A percentile compares a stretch with the other conserved stretches of the same genome.
These are phyloP conservation scores for Phania funesta DNA, from an alignment of 2,888 invertebrate genomes.

Conservation along the genomic window DNA sequence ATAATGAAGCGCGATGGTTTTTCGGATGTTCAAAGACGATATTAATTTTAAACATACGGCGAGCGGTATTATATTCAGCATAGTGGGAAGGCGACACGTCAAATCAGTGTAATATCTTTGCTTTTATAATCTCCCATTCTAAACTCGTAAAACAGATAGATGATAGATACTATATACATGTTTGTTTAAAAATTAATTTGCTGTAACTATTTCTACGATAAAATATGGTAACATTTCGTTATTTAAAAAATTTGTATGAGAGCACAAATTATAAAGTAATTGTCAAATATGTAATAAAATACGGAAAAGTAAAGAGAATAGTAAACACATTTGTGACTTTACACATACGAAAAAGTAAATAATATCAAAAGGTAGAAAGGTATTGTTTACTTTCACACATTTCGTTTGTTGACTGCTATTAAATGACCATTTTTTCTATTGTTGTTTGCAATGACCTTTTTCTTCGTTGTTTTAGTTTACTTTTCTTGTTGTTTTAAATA, in stretches of 20 bases:
- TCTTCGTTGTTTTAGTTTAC: background rate
- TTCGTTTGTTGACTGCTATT: slow-evolving; percentile 11
- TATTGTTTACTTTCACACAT: slow-evolving; percentile 2
- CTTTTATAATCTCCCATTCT: no score
- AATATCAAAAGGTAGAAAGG: background rate
- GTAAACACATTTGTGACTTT: no score
- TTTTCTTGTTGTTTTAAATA: background rate
- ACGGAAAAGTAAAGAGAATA: background rate
- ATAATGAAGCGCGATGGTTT: no score
- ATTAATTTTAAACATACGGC: no score
- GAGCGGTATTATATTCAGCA: no score
- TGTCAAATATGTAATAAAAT: background rate
- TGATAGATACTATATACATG: no score
- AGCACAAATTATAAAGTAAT: background rate
- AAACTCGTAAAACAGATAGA: no score
- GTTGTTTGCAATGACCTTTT: slow-evolving; percentile 31
- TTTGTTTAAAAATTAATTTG: background rate
- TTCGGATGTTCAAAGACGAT: no score
- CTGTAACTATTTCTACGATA: background rate
- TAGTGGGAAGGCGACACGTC: no score
- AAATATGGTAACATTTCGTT: background rate
- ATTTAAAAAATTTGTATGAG: background rate
- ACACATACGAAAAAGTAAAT: background rate
- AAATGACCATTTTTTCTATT: slow-evolving; percentile 16
- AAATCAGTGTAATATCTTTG: no score